These are phyloP conservation scores for Euglossa dilemma DNA, from an alignment of 1,140 invertebrate species.

Conservation along the genomic window DNA sequence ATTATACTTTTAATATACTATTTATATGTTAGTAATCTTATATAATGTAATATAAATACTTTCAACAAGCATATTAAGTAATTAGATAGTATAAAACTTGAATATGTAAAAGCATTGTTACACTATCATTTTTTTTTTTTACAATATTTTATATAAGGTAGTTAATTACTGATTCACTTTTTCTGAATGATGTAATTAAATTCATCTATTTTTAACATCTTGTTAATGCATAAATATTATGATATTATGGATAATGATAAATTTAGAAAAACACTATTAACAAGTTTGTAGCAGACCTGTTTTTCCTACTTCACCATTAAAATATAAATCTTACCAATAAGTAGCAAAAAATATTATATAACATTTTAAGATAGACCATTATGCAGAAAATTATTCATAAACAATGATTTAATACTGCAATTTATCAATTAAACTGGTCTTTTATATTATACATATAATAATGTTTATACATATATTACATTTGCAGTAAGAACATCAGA, in stretches of 20 bases:
- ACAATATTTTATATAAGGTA: neutral
- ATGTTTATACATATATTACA: slow-evolving; percentile 58
- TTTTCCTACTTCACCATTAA: neutral
- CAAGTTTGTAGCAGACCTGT: slow-evolving; percentile 3
- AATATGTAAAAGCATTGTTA: neutral
- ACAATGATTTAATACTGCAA: slow-evolving; percentile 58
- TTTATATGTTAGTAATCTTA: neutral
- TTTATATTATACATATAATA: slow-evolving; percentile 56
- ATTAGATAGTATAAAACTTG: neutral
- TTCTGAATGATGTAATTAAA: neutral
- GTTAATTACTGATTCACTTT: neutral
- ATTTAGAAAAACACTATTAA: neutral
- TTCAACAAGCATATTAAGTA: neutral
- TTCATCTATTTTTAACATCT: neutral
- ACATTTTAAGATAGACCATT: neutral
- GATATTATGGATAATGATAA: neutral
- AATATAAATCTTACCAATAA: neutral
- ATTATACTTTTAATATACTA: slow-evolving; percentile 1
- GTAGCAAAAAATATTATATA: neutral
- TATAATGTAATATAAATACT: neutral
- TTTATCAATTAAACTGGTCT: slow-evolving; percentile 76
- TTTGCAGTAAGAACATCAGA: slow-evolving; percentile 16
- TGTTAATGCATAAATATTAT: neutral
- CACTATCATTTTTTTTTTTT: too few species aligned
- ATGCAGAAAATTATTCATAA: slow-evolving; percentile 17